A percentile compares a stretch with the other conserved stretches of the same genome.
Evolutionary conservation across 2,113 vertebrate species (phyloP).

Genomic region (Pyrgilauda ruficollis): DNA sequence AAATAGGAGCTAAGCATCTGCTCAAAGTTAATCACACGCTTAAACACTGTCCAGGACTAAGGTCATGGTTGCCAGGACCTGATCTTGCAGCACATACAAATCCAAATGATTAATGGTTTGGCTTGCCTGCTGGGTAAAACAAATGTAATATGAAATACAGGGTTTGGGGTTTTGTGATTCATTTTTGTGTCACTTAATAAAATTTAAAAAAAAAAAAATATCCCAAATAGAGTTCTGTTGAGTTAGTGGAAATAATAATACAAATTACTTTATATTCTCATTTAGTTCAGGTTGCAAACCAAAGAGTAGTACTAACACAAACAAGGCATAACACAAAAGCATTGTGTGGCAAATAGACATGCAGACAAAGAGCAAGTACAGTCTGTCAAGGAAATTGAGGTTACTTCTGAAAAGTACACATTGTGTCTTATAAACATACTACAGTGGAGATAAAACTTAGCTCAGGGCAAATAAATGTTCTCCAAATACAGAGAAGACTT

Average conservation of each 20-base stretch:
- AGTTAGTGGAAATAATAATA: slow-evolving; percentile 15
- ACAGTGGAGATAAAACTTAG: not conserved
- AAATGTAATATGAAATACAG: slow-evolving; percentile 16
- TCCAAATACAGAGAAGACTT: not conserved
- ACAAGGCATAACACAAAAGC: not conserved
- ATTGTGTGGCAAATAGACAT: not conserved
- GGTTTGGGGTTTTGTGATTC: not conserved
- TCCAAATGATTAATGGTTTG: slow-evolving; percentile 41
- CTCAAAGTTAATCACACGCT: slow-evolving; percentile 20
- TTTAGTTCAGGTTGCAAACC: not conserved
- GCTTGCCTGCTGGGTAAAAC: slow-evolving; percentile 3
- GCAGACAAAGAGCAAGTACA: not conserved
- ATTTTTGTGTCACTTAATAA: not conserved
- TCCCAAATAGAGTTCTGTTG: not conserved
- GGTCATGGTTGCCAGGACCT: slow-evolving; percentile 53
- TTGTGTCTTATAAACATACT: not conserved
- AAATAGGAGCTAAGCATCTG: slow-evolving; percentile 52
- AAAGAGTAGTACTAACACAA: not conserved
- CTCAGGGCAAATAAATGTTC: not conserved
- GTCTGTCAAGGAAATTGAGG: not conserved
- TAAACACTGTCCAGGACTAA: slow-evolving; percentile 52
- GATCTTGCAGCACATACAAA: slow-evolving; percentile 52
- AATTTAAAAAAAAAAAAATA: not conserved
- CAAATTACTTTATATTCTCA: not conserved
- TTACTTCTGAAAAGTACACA: not conserved